Evolutionary conservation across 2,113 vertebrate genomes (phyloP).

Genomic region (Lathamus discolor): DNA sequence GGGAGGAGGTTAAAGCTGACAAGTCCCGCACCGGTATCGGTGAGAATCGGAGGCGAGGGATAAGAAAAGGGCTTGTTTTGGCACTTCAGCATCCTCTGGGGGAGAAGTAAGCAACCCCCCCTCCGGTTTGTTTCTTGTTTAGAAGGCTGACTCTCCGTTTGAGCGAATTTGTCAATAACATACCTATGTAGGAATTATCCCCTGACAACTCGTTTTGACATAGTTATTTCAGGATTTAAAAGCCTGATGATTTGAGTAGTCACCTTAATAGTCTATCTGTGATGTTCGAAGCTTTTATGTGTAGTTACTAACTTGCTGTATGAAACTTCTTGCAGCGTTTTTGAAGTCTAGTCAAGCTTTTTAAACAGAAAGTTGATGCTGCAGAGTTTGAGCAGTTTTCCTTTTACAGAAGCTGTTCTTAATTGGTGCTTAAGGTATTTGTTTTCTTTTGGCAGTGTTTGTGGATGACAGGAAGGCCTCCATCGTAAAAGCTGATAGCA

Average conservation of each 20-base stretch:
- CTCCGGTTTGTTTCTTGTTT: neutral
- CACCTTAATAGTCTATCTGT: neutral
- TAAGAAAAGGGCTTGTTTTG: neutral
- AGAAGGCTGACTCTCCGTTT: neutral
- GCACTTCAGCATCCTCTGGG: neutral
- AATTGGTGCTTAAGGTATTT: neutral
- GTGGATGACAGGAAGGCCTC: slow-evolving; percentile 28
- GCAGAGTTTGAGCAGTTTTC: neutral
- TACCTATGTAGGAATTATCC: neutral
- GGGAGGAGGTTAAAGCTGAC: neutral
- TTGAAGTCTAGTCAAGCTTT: neutral
- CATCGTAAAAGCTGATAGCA: slow-evolving; percentile 3
- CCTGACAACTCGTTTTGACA: neutral
- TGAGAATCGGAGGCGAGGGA: too few species aligned
- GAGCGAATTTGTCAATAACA: neutral
- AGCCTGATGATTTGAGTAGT: neutral
- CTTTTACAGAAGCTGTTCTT: neutral
- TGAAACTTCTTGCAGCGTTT: neutral
- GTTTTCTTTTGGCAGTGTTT: slow-evolving; percentile 29
- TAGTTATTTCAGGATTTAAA: neutral
- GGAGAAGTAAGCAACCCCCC: neutral
- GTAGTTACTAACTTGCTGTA: neutral
- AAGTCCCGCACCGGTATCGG: neutral
- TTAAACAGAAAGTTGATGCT: neutral
- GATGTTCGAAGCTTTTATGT: neutral